These are phyloP conservation scores for Samia ricini DNA, from an alignment of 1,140 invertebrate species.

Conservation along the genomic window DNA sequence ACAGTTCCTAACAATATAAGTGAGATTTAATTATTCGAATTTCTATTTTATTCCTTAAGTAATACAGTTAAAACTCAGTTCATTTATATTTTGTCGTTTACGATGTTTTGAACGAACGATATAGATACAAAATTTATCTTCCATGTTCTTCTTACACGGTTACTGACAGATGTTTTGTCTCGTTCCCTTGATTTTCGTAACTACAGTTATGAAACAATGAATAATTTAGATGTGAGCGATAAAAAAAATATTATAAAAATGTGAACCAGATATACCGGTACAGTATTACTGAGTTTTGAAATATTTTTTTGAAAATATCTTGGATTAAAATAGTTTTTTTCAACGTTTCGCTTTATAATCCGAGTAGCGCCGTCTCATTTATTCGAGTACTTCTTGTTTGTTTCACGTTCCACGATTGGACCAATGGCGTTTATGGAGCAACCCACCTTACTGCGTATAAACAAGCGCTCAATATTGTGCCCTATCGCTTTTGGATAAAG, in stretches of 20 bases:
- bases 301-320: not conserved
- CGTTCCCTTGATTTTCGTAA: constrained; percentile 33
- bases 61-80: not conserved
- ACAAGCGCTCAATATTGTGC: constrained; percentile 65
- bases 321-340: not conserved
- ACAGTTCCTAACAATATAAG: constrained; percentile 11
- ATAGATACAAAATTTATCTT: constrained; percentile 48
- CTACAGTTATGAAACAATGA: constrained; percentile 25
- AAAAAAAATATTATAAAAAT: not conserved
- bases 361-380: constrained; percentile 54
- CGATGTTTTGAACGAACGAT: not conserved
- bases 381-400: constrained; percentile 67
- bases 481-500: constrained; percentile 67
- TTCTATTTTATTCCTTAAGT: constrained; percentile 1
- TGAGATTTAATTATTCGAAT: constrained; percentile 14
- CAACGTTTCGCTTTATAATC: constrained; percentile 6
- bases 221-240: constrained; percentile 16
- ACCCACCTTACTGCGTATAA: constrained; percentile 72
- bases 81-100: not conserved
- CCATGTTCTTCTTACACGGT: constrained; percentile 37
- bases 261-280: not conserved
- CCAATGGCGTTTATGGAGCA: constrained; percentile 72
- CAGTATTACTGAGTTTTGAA: not conserved
- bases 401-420: constrained; percentile 68
- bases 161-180: constrained; percentile 38